Evolutionary conservation across 2,888 invertebrate genomes (phyloP).

Genomic region (Drosophila mayaguana): DNA sequence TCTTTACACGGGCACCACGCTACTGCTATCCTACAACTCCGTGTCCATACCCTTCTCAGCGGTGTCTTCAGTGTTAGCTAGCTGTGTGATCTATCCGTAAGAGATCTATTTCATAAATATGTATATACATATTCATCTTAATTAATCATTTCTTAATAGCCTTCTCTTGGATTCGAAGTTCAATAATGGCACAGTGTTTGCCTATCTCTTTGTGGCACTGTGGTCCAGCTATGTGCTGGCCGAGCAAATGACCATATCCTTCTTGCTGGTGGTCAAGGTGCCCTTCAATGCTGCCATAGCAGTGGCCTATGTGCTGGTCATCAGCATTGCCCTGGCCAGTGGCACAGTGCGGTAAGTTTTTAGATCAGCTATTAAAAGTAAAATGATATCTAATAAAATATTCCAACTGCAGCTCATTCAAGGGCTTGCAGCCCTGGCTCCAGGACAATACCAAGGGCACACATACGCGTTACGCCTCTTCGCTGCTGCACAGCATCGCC

Average conservation of each 20-base stretch:
- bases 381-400: background rate
- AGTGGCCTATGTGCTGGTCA: slow-evolving; percentile 91
- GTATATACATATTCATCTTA: background rate
- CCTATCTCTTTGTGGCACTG: slow-evolving; percentile 89
- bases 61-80: slow-evolving; percentile 89
- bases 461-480: slow-evolving; percentile 92
- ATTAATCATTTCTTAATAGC: slow-evolving; percentile 47
- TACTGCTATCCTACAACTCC: slow-evolving; percentile 92
- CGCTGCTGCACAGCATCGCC: slow-evolving; percentile 90
- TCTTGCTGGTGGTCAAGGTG: slow-evolving; percentile 92
- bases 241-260: slow-evolving; percentile 93
- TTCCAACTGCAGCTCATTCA: slow-evolving; percentile 88
- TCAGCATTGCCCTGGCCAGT: slow-evolving; percentile 90
- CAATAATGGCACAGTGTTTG: slow-evolving; percentile 85
- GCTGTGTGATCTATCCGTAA: slow-evolving; percentile 91
- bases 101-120: slow-evolving; percentile 57
- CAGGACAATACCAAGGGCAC: slow-evolving; percentile 92
- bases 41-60: slow-evolving; percentile 93
- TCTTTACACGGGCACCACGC: slow-evolving; percentile 93
- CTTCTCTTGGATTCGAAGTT: slow-evolving; percentile 82
- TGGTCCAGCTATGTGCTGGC: slow-evolving; percentile 95
- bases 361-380: too few species aligned
- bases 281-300: slow-evolving; percentile 91
- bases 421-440: slow-evolving; percentile 92
- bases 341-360: slow-evolving; percentile 90